Percentiles rank a stretch among this genome's conserved stretches.
Conservation (phyloP, 2,113 vertebrate genomes). For the Taxidea taxus region DNA sequence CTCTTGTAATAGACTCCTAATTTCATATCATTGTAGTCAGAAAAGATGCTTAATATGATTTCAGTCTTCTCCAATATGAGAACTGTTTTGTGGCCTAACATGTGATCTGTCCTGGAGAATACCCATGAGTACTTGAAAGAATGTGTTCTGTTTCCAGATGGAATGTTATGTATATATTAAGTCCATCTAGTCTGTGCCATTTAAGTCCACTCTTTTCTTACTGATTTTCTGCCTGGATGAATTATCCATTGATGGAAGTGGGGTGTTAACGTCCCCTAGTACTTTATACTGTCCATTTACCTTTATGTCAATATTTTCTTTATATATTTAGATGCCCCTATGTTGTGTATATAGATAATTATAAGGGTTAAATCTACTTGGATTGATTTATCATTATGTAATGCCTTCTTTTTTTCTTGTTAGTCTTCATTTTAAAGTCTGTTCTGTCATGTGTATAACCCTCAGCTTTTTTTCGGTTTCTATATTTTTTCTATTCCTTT, state of each 20-base stretch:
- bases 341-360: not conserved
- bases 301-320: not conserved
- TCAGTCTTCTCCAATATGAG: not conserved
- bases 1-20: not conserved
- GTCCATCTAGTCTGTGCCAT: not conserved
- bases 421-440: not conserved
- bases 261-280: not conserved
- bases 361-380: not conserved
- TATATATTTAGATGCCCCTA: not conserved
- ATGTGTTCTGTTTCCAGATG: not conserved
- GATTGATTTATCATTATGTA: not conserved
- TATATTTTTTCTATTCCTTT: not conserved
- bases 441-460: not conserved
- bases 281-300: not conserved
- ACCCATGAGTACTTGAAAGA: not conserved
- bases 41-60: not conserved
- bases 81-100: not conserved
- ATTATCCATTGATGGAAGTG: not conserved
- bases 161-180: not conserved
- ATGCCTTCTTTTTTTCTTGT: not conserved
- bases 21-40: not conserved
- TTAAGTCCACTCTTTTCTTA: not conserved
- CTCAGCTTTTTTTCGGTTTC: not conserved
- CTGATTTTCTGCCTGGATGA: not conserved
- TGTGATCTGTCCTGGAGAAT: not conserved